These are phyloP conservation scores for Pteromalus puparum DNA, from an alignment of 1,140 invertebrate species.

Conservation along the genomic window DNA sequence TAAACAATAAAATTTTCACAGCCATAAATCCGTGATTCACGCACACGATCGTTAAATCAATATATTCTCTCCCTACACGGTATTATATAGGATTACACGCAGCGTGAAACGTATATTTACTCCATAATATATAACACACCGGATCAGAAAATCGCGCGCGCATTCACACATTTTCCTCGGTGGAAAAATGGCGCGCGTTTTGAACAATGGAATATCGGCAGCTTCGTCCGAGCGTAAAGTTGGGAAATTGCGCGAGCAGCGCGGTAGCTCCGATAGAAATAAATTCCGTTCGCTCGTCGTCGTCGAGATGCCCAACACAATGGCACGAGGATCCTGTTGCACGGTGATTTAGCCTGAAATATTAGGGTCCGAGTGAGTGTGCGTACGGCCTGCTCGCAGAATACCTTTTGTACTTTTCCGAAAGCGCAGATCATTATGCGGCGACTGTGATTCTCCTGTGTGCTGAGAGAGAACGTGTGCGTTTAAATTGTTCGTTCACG, in stretches of 20 bases:
- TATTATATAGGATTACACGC: no score
- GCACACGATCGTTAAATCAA: no score
- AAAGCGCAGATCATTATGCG: conserved; percentile 16
- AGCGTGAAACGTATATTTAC: background rate
- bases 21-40: no score
- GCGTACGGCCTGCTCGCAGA: background rate
- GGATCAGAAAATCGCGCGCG: background rate
- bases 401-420: conserved; percentile 25
- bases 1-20: no score
- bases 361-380: background rate
- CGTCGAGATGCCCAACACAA: background rate
- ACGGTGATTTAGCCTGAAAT: conserved; percentile 29
- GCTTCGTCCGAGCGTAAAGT: background rate
- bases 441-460: background rate
- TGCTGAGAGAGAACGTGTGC: background rate
- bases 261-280: conserved; percentile 21
- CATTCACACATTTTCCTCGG: background rate
- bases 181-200: background rate
- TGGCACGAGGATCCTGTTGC: conserved; percentile 29
- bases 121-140: background rate
- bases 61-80: no score
- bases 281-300: background rate
- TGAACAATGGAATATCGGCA: conserved; percentile 4
- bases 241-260: conserved; percentile 25
- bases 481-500: no score